Evolutionary conservation across 1,140 invertebrate genomes (phyloP), one percentile per base, ranked within the genome.

Genomic region (Episyrphus balteatus): DNA sequence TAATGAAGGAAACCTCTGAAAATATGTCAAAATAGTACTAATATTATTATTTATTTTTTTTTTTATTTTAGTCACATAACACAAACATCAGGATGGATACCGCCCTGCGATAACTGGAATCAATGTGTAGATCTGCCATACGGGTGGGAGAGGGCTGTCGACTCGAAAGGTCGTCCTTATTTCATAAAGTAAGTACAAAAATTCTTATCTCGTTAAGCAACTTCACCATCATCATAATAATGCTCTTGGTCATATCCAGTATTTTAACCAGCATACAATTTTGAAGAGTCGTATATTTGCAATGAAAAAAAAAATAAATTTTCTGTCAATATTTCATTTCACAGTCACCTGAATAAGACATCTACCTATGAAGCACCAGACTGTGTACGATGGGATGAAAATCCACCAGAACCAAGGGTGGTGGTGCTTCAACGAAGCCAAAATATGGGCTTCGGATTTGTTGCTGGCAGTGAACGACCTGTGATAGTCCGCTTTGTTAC

Each of bases 401-500:
- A 77, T 52, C 77, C 80, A 0, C 87, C 88, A 0, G 79, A 85
- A 49, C 88, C 88, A 0, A 67, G 89, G 5, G 74, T 80, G 13
- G 83, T 92, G 7, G 74, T 77, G 42, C 71, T 94, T 30, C 71
- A 76, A 43, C 68, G 89, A 40, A 83, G 81, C 57, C 72, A 81
- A 0, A 79, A 85, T 33, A 75, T 91, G 34, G 90, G 90, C 0
- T 95, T 93, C 64, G 92, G 92, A 1, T 95, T 95, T 67, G 90
- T 95, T 2, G 91, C 91, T 2, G 90, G 91, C 1, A 90, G 86
- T 33, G 89, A 94, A 65, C 81, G 82, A 51, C 91, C 92, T 1
- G 89, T 93, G 6, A 84, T 93, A 36, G 89, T 95, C 8, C 79
- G 91, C 47, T 88, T 86, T 55, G 84, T 88, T 7, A 88, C 84